Base-by-base conservation (phyloP, 2,888 invertebrate species). In the Ochropleura plecta region DNA sequence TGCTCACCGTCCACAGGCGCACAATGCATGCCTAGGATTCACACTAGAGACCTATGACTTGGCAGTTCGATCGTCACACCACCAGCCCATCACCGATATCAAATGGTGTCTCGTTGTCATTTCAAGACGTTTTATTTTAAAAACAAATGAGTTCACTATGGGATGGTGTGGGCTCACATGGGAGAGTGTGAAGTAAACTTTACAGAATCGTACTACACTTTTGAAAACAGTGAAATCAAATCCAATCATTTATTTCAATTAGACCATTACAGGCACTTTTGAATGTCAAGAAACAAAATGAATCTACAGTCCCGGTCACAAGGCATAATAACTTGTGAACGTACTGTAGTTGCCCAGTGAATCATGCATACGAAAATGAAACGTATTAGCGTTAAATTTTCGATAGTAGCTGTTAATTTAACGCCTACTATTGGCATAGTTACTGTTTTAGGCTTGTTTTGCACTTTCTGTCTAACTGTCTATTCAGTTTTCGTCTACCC, bases 401-500 rank as follows among this genome's bases (percentile, higher is more conserved):
- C 80, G 75, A 80, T 30, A 68, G 53, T 65, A 80, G 40, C 74
- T 74, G 75, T 49, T 78, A 78, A 78, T 78, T 78, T 44, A 74
- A 57, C 80, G 68, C 80, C 75, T 68, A 68, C 75, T 80, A 78
- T 80, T 78, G 78, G 78, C 78, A 75, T 75, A 78, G 68, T 78
- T 78, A 77, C 71, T 78, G 64, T 49, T 79, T 78, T 78, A 68
- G 80, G 68, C 51, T 16, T 44, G 53, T 80, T 80, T 74, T 48
- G 71, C 80, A 74, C 80, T 78, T 78, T 80, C 78, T 59, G 75
- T 18, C 42, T 79, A 67, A 74, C 60, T 64, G 12, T 78, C n/a
- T 48, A 55, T 60, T 72, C 16, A 53, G 48, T 48, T 57, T 30
- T 20, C n/a, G 30, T 53, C 64, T 14, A 77, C 70, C 51, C n/a